phyloP scores from a whole-genome alignment of 2,797 vertebrate species.

The Myotis daubentonii region DNA sequence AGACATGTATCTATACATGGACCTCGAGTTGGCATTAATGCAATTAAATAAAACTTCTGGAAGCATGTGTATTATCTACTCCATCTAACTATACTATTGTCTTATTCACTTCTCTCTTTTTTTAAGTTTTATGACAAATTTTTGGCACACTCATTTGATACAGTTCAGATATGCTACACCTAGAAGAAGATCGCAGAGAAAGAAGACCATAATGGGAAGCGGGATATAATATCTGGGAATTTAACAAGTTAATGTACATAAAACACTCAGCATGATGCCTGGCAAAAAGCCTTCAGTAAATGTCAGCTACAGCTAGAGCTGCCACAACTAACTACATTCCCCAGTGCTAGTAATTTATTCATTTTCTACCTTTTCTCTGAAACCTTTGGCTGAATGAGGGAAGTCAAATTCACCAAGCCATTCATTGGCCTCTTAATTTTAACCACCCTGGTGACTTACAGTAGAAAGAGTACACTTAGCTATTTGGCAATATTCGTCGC shows the following conservation, averaged over 20 bases:
- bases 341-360: neutral
- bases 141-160: neutral
- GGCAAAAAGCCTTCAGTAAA: neutral
- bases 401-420: neutral
- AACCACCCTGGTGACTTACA: neutral
- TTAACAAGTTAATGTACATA: neutral
- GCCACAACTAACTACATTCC: neutral
- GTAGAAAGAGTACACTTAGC: conserved; percentile 1
- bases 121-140: neutral
- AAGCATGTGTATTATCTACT: neutral
- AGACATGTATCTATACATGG: neutral
- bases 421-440: neutral
- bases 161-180: neutral
- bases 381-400: neutral
- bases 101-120: neutral
- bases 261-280: neutral
- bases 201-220: neutral
- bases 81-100: neutral
- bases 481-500: neutral
- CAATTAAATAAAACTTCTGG: neutral
- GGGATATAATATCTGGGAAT: neutral
- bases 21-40: neutral
- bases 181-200: neutral
- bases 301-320: neutral
- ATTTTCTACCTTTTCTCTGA: neutral